phyloP scores from a whole-genome alignment of 1,140 invertebrate species.

The Hyposmocoma kahamanoa region DNA sequence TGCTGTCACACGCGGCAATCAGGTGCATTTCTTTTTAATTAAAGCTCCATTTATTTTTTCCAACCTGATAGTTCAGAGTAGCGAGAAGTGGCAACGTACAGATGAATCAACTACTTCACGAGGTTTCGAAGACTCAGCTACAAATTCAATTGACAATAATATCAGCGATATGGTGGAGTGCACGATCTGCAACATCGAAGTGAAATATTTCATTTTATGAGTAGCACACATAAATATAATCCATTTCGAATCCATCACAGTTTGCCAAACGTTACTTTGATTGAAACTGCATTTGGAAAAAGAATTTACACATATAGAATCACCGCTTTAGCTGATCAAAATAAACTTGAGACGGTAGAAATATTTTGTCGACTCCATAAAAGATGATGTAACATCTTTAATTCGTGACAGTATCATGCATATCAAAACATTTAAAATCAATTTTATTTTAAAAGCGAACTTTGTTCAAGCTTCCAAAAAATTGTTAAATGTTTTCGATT shows the following conservation, averaged over 20 bases:
- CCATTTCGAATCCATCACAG: neutral
- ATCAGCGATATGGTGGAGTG: too few species aligned
- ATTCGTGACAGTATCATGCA: neutral
- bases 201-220: too few species aligned
- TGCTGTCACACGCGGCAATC: too few species aligned
- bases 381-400: neutral
- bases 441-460: neutral
- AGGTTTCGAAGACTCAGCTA: too few species aligned
- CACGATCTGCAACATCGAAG: too few species aligned
- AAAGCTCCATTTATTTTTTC: too few species aligned
- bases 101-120: too few species aligned
- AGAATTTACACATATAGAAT: neutral
- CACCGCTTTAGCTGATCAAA: neutral
- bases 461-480: neutral
- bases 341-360: neutral
- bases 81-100: too few species aligned
- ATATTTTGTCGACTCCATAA: neutral
- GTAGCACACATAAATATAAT: too few species aligned
- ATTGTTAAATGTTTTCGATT: constrained; percentile 15
- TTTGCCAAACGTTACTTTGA: neutral
- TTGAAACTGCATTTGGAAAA: neutral
- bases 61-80: too few species aligned
- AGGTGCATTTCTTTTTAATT: too few species aligned
- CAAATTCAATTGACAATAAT: too few species aligned
- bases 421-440: neutral